These are phyloP conservation scores for Loris lydekkerianus DNA, from an alignment of 2,797 vertebrate genomes.

Conservation along the genomic window DNA sequence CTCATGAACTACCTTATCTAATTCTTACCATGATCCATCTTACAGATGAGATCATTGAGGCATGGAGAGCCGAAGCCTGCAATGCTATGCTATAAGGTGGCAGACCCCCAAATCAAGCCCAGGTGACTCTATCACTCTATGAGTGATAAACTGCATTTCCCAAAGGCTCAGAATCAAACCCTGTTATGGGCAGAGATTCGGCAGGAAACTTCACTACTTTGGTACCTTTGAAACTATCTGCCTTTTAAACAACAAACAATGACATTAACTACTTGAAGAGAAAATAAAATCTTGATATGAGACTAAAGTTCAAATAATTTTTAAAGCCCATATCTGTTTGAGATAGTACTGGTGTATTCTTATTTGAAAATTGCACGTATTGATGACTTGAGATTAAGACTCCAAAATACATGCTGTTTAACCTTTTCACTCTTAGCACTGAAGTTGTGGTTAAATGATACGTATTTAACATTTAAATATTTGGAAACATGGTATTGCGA, in stretches of 20 bases:
- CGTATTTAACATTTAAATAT: constrained; percentile 66
- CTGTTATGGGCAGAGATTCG: not conserved
- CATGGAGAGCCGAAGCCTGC: not conserved
- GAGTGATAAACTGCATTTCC: not conserved
- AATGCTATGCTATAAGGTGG: not conserved
- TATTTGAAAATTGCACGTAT: constrained; percentile 48
- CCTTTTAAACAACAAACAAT: not conserved
- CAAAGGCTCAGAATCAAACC: not conserved
- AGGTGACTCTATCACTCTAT: not conserved
- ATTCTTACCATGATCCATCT: not conserved
- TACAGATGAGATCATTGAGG: not conserved
- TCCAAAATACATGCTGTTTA: not conserved
- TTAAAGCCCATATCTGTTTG: constrained; percentile 12
- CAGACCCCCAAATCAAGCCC: not conserved
- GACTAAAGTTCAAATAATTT: constrained; percentile 29
- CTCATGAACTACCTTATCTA: not conserved
- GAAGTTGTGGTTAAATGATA: constrained; percentile 43
- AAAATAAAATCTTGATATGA: constrained; percentile 54
- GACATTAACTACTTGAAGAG: not conserved
- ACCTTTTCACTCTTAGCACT: constrained; percentile 49
- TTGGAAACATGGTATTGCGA: constrained; percentile 63
- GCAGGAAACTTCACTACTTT: not conserved
- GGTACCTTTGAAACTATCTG: not conserved
- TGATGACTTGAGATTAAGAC: constrained; percentile 27
- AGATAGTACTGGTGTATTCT: not conserved